A percentile compares a stretch with the other conserved stretches of the same genome.
phyloP scores from a whole-genome alignment of 2,797 vertebrate species.

The Calcarius lapponicus region DNA sequence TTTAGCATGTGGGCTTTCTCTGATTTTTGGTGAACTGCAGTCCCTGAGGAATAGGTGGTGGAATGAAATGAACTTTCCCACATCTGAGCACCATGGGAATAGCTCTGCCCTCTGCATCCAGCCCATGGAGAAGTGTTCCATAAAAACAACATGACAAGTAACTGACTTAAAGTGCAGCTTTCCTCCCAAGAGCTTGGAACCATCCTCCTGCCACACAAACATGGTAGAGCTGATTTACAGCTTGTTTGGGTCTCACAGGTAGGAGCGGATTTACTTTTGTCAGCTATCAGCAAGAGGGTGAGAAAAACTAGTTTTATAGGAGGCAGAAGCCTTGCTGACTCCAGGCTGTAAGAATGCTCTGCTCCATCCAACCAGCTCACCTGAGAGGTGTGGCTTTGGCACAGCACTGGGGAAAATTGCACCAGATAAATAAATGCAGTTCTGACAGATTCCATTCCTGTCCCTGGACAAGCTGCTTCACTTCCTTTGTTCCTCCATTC shows the following conservation, averaged over 20 bases:
- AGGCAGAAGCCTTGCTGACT: neutral
- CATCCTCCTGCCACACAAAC: constrained; percentile 6
- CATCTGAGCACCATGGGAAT: neutral
- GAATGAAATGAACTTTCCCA: neutral
- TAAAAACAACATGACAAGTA: neutral
- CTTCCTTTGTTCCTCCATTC: neutral
- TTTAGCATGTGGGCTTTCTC: neutral
- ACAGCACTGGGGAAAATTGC: neutral
- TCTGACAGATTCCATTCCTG: neutral
- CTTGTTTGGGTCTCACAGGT: neutral
- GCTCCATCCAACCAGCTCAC: neutral
- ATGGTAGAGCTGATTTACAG: neutral
- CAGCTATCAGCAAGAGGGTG: neutral
- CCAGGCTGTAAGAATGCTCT: neutral
- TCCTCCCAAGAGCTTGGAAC: neutral
- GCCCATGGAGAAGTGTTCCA: neutral
- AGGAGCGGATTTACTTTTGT: constrained; percentile 24
- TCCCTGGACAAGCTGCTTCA: neutral
- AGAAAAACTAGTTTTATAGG: constrained; percentile 33
- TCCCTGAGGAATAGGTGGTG: neutral
- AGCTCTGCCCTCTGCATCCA: neutral
- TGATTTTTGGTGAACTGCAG: neutral
- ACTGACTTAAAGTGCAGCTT: neutral
- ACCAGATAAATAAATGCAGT: neutral
- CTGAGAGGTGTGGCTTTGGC: neutral